Percentiles rank a stretch among this genome's conserved stretches.
Evolutionary conservation across 2,113 vertebrate genomes (phyloP).

Genomic region (Rhinolophus sinicus): DNA sequence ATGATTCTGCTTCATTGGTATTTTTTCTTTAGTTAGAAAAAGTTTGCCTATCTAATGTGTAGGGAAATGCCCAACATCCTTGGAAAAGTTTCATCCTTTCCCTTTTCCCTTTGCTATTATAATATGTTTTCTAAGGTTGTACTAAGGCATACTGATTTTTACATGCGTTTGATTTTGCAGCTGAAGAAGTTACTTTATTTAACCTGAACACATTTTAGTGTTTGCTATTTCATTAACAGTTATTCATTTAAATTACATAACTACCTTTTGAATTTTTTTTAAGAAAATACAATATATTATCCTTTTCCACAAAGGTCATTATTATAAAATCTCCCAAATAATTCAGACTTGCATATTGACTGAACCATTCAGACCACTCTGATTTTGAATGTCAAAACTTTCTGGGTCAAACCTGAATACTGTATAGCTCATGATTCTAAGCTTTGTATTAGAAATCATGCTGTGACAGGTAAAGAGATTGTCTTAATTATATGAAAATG

Average conservation of each 20-base stretch:
- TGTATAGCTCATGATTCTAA: conserved; percentile 50
- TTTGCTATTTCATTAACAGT: conserved; percentile 60
- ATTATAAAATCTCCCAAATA: conserved; percentile 81
- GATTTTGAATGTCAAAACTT: conserved; percentile 80
- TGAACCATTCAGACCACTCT: conserved; percentile 61
- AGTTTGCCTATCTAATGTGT: neutral
- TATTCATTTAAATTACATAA: conserved; percentile 69
- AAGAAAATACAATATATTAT: conserved; percentile 63
- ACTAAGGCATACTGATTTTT: neutral
- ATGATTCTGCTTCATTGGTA: neutral
- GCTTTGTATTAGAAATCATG: conserved; percentile 35
- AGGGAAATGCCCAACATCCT: neutral
- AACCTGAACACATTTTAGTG: conserved; percentile 56
- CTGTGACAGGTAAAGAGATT: conserved; percentile 38
- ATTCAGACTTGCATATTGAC: conserved; percentile 75
- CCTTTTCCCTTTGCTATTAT: neutral
- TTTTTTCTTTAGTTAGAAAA: neutral
- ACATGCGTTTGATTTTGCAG: too few species aligned
- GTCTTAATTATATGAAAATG: conserved; percentile 54
- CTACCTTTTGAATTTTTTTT: conserved; percentile 7
- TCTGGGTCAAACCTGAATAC: conserved; percentile 71
- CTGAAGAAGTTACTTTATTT: conserved; percentile 56
- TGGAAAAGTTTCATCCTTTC: neutral
- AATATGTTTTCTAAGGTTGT: neutral
- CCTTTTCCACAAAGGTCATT: conserved; percentile 72